Percentiles rank a stretch among this genome's conserved stretches.
These are phyloP conservation scores for Mus spretus DNA, from an alignment of 2,797 vertebrate genomes.

Conservation along the genomic window DNA sequence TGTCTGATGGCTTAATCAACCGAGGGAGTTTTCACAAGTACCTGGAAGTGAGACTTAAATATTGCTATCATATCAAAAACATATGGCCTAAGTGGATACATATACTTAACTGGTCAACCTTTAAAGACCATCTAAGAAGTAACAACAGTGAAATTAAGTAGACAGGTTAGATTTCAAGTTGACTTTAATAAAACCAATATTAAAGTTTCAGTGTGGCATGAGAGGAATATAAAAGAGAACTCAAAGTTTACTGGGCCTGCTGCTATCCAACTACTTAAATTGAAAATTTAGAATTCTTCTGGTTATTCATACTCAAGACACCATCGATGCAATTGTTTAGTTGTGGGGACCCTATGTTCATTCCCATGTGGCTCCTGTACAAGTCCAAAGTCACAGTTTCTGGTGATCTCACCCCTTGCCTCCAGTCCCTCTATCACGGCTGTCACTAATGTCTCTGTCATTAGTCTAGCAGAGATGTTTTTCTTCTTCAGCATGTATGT, in stretches of 20 bases:
- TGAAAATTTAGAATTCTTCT: background rate
- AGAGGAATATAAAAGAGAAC: background rate
- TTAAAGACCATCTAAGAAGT: conserved; percentile 46
- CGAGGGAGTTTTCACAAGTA: background rate
- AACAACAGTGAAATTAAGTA: background rate
- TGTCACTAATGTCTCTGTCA: background rate
- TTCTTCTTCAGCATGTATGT: background rate
- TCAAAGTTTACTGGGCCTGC: background rate
- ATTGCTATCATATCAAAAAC: conserved; percentile 3
- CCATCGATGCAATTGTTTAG: background rate
- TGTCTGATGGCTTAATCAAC: conserved; percentile 40
- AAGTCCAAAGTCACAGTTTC: background rate
- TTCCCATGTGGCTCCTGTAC: too few relatives aligned
- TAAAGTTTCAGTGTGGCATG: background rate
- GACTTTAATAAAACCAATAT: background rate
- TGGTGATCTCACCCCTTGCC: background rate
- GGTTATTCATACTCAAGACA: background rate
- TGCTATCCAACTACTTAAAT: background rate
- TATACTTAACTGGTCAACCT: background rate
- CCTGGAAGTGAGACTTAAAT: conserved; percentile 44
- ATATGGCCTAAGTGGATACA: background rate
- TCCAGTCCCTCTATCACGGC: background rate
- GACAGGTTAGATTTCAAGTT: conserved; percentile 15
- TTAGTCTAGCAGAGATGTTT: background rate
- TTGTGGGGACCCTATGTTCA: background rate